phyloP scores from a whole-genome alignment of 1,140 invertebrate species.

The Caerostris extrusa region DNA sequence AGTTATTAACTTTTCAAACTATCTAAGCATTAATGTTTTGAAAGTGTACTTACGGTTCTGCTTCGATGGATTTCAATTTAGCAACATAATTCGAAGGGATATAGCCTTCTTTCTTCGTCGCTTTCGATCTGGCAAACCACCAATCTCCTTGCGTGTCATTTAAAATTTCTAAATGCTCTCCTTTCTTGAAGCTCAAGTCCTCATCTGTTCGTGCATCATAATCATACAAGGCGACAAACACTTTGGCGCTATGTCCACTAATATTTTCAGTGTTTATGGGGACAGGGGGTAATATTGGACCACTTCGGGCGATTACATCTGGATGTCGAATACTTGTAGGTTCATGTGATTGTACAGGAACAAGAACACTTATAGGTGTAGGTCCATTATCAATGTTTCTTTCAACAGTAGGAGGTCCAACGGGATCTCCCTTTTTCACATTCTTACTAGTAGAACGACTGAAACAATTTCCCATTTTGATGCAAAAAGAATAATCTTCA shows the following conservation, averaged over 20 bases:
- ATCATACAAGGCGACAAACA: conserved; percentile 98
- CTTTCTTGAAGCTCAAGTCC: conserved; percentile 98
- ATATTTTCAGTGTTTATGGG: conserved; percentile 62
- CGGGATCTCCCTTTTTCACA: conserved; percentile 69
- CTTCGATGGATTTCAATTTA: conserved; percentile 98
- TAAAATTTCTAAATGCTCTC: conserved; percentile 98
- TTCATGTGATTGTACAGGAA: conserved; percentile 76
- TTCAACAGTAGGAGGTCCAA: conserved; percentile 28
- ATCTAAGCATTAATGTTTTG: neutral
- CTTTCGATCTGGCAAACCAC: conserved; percentile 98
- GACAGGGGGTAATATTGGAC: conserved; percentile 70
- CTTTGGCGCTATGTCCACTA: conserved; percentile 81
- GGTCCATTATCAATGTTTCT: conserved; percentile 74
- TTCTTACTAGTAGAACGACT: conserved; percentile 71
- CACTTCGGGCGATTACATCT: conserved; percentile 58
- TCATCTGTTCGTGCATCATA: conserved; percentile 99
- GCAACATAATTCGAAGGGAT: conserved; percentile 99
- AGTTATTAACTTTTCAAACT: neutral
- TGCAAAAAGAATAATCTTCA: neutral
- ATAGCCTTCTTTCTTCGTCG: conserved; percentile 97
- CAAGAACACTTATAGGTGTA: conserved; percentile 57
- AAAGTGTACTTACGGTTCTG: conserved; percentile 94
- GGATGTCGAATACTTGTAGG: conserved; percentile 69
- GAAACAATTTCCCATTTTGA: conserved; percentile 77
- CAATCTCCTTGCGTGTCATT: conserved; percentile 99